Conservation (phyloP, 2,113 vertebrate genomes). For the Elephas maximus region DNA sequence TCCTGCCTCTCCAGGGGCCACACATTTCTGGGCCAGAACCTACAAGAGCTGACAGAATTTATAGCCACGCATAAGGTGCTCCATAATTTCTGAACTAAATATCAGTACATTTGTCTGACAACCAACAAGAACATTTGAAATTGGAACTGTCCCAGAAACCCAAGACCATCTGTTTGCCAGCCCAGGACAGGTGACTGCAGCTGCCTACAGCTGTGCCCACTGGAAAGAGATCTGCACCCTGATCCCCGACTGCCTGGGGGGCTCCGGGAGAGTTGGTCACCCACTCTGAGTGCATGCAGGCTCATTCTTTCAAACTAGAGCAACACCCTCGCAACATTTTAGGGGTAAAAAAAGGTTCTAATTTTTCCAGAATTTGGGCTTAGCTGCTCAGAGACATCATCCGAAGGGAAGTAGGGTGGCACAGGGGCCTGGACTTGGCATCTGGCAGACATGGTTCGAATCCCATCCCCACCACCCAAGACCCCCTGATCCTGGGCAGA, state of each 20-base stretch:
- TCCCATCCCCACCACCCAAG: background rate
- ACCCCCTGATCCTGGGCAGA: background rate
- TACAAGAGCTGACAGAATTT: conserved; percentile 10
- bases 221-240: accelerated
- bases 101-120: conserved; percentile 61
- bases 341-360: background rate
- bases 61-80: background rate
- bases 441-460: background rate
- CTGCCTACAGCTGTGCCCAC: background rate
- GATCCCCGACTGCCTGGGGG: no score
- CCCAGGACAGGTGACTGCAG: background rate
- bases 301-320: background rate
- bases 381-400: background rate
- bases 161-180: conserved; percentile 23
- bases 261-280: accelerated
- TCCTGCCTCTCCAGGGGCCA: background rate
- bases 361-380: background rate
- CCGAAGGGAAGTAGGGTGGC: accelerated
- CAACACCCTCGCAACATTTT: background rate
- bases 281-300: accelerated
- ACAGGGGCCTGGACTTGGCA: background rate
- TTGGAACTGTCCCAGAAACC: conserved; percentile 50
- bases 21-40: background rate
- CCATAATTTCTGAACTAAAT: conserved; percentile 67
- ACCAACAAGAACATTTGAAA: conserved; percentile 39